Conservation (phyloP, 2,888 invertebrate genomes). For the Eucera pruinosa region DNA sequence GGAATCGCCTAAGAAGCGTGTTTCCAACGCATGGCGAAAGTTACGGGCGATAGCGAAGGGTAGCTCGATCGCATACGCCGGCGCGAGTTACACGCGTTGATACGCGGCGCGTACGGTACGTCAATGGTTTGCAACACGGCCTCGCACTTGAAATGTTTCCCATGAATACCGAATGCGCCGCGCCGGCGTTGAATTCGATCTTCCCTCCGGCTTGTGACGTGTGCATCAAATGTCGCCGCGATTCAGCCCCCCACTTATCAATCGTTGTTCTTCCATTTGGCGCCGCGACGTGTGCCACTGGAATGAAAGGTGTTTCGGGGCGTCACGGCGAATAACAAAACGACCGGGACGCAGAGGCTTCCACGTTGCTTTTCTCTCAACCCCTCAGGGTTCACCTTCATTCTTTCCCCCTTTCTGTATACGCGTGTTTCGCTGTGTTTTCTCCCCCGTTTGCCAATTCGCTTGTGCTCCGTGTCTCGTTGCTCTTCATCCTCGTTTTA, state of each 20-base stretch:
- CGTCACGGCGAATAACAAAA: constrained; percentile 17
- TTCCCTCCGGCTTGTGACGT: constrained; percentile 15
- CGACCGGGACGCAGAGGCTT: constrained; percentile 14
- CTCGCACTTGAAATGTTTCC: constrained; percentile 69
- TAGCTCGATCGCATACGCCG: too few relatives aligned
- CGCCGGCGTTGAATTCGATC: constrained; percentile 71
- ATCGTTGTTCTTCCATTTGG: constrained; percentile 44
- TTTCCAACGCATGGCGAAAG: too few relatives aligned
- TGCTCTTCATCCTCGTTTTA: not conserved
- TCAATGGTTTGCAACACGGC: constrained; percentile 26
- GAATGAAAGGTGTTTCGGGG: constrained; percentile 33
- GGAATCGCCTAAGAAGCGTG: too few relatives aligned
- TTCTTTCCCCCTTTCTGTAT: not conserved
- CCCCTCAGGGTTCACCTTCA: constrained; percentile 7
- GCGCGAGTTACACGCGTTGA: constrained; percentile 11
- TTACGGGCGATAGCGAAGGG: too few relatives aligned
- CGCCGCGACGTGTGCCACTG: constrained; percentile 5
- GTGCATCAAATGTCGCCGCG: constrained; percentile 49
- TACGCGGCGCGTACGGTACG: constrained; percentile 24
- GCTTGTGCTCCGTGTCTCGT: not conserved
- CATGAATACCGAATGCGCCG: constrained; percentile 76
- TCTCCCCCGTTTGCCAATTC: too few relatives aligned
- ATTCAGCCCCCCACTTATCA: constrained; percentile 49
- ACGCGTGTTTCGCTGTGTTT: not conserved
- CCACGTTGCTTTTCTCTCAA: constrained; percentile 16